These are phyloP conservation scores for Pseudorasbora parva DNA, from an alignment of 2,113 vertebrate species.

Conservation along the genomic window DNA sequence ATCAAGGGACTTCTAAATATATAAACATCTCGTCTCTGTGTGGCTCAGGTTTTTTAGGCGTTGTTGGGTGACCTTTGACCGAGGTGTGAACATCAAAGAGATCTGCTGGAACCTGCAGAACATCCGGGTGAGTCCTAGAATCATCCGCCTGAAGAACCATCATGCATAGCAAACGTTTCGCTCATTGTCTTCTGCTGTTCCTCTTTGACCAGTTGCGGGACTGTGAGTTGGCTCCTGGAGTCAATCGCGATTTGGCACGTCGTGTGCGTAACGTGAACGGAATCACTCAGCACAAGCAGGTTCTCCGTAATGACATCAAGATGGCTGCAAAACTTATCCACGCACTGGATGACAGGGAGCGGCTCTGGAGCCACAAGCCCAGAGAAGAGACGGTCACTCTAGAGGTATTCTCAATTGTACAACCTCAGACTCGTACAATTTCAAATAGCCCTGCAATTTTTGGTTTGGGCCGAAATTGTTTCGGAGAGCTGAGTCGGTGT, in stretches of 20 bases:
- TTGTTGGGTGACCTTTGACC: conserved; percentile 91
- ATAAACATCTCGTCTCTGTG: not conserved
- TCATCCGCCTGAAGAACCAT: not conserved
- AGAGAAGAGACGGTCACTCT: conserved; percentile 68
- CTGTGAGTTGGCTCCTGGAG: conserved; percentile 89
- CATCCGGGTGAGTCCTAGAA: conserved; percentile 80
- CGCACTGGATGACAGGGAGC: conserved; percentile 84
- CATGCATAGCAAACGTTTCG: not conserved
- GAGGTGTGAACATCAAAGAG: conserved; percentile 91
- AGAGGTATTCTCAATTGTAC: conserved; percentile 62
- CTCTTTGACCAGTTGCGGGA: conserved; percentile 80
- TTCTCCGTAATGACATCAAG: conserved; percentile 92
- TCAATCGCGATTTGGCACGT: conserved; percentile 87
- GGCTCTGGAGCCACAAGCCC: conserved; percentile 79
- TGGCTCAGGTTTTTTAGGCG: conserved; percentile 85
- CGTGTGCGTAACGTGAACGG: conserved; percentile 88
- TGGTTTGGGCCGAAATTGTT: too few relatives aligned
- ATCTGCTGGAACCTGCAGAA: conserved; percentile 94
- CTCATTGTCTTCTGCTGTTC: not conserved
- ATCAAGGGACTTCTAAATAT: not conserved
- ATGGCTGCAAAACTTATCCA: conserved; percentile 90
- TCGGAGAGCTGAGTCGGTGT: too few relatives aligned
- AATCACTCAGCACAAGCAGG: conserved; percentile 89
- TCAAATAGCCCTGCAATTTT: not conserved
- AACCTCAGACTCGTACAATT: too few relatives aligned